Base-by-base conservation (phyloP, 2,113 vertebrate species). In the Coptodon bakossiorum region DNA sequence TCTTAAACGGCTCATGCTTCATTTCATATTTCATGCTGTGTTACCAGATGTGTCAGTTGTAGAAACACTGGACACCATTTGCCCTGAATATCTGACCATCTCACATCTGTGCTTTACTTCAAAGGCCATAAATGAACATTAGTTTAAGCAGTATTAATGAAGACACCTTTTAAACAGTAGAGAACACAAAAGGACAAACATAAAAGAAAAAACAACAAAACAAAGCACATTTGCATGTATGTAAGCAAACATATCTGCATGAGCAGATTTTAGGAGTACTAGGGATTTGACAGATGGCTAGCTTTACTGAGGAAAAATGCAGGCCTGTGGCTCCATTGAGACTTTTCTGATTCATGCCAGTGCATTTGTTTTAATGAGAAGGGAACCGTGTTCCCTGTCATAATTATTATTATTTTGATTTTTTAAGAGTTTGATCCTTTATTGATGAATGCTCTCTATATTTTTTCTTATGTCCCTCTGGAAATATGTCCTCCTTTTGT, bases 261-360 rank as follows among this genome's bases (percentile, higher is more conserved):
- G 80, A 89, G 76, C 80, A 87, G 68, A 34, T 83, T 88, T 80
- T 38, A 24, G 73, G 79, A 90, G 86, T 89, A 80, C 34, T 34
- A 31, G 12, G 31, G 13, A 61, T 91, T 84, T 88, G 66, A 86
- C 22, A 53, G 73, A 73, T 85, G 83, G 84, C 88, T 54, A 76
- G 40, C 22, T 85, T 87, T 63, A 81, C 68, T 7, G 11, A 50
- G 61, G 36, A 82, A 34, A 84, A 91, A 83, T 22, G 81, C 80
- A 81, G 76, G 63, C 31, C 85, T n/a, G 27, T 61, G 86, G 80
- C 80, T 56, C 68, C 24, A 17, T 78, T 80, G n/a, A 73, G 84
- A 81, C 76, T 73, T 31, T 89, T 90, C 54, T 19, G 76, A 73
- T 79, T 92, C 88, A 92, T 92, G 87, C 90, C 90, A 56, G 36